These are phyloP conservation scores for Hypotaenidia philippensis DNA, from an alignment of 2,797 vertebrate species.

Conservation along the genomic window DNA sequence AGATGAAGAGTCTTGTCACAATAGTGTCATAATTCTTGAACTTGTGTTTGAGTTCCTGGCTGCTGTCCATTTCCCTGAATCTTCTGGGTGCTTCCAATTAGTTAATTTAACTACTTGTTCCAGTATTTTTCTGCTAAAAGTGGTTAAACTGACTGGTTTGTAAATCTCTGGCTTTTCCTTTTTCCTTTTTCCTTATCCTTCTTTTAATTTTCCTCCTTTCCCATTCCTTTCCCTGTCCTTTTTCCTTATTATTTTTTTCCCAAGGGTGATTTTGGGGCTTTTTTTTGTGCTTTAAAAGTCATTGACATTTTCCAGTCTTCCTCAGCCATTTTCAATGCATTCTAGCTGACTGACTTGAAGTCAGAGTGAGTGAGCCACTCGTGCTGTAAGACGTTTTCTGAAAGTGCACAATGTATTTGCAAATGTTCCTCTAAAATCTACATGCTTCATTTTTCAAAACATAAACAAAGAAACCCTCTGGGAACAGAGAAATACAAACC, in stretches of 20 bases:
- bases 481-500: conserved; percentile 13
- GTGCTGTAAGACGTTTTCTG: background rate
- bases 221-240: no score
- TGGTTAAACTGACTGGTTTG: background rate
- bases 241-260: background rate
- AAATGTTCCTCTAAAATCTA: conserved; percentile 7
- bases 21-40: background rate
- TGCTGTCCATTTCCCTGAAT: background rate
- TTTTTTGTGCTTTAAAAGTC: background rate
- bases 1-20: background rate
- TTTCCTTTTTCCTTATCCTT: background rate
- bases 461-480: background rate
- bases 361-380: background rate
- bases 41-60: background rate
- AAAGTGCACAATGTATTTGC: background rate
- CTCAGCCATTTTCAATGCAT: background rate
- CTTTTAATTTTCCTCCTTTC: no score
- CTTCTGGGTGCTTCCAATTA: background rate
- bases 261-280: accelerated
- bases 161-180: background rate
- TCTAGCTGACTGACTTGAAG: background rate
- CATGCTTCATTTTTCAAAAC: conserved; percentile 19
- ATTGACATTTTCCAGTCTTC: background rate
- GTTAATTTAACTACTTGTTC: background rate
- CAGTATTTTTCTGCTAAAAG: background rate